Evolutionary conservation across 2,888 invertebrate species (phyloP).

Genomic region (Cryptus armator): DNA sequence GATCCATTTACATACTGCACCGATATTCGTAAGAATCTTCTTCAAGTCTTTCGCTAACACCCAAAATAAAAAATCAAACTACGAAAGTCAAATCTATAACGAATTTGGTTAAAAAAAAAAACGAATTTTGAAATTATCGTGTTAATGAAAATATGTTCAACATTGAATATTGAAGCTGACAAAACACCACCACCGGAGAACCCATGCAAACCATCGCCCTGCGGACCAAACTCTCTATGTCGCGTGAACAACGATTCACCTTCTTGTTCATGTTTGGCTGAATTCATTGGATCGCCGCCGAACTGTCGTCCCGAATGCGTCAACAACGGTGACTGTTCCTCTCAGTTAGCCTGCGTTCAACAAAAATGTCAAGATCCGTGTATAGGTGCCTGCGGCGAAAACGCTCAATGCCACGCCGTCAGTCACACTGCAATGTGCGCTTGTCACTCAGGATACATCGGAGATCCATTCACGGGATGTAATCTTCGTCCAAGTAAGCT

Average conservation of each 20-base stretch:
- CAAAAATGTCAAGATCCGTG: constrained; percentile 83
- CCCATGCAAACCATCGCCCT: constrained; percentile 85
- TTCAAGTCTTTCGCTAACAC: neutral
- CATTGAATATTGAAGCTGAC: constrained; percentile 48
- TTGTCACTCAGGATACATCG: constrained; percentile 83
- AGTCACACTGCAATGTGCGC: constrained; percentile 83
- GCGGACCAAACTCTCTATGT: constrained; percentile 86
- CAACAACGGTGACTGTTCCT: constrained; percentile 84
- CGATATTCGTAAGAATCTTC: constrained; percentile 68
- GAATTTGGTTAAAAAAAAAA: neutral
- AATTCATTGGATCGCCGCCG: constrained; percentile 85
- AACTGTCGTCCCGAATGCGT: constrained; percentile 85
- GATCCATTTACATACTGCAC: constrained; percentile 84
- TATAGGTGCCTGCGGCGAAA: constrained; percentile 80
- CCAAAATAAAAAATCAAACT: neutral
- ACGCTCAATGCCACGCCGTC: constrained; percentile 80
- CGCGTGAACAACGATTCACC: constrained; percentile 85
- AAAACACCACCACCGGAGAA: constrained; percentile 77
- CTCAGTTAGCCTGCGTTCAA: constrained; percentile 83
- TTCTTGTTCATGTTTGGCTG: constrained; percentile 86
- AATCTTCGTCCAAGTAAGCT: constrained; percentile 74
- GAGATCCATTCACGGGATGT: constrained; percentile 81
- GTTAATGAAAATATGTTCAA: neutral
- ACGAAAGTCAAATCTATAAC: no score
- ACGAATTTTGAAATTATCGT: neutral